Evolutionary conservation across 2,888 invertebrate genomes (phyloP).

Genomic region (Schizotus pectinicornis): DNA sequence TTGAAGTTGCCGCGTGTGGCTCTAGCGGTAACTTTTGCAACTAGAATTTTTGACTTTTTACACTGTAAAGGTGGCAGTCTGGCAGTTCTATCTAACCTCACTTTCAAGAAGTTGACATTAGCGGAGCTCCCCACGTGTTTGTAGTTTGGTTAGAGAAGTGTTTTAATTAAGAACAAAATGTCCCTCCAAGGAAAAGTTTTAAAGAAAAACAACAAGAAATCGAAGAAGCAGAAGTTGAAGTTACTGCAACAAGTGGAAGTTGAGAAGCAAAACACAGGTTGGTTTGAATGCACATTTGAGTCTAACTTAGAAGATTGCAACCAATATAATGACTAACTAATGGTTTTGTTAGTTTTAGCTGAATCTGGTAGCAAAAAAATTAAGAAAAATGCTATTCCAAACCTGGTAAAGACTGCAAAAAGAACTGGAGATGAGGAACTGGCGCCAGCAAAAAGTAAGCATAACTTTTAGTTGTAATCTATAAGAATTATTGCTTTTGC

Average conservation of each 20-base stretch:
- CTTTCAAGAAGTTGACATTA: too few relatives aligned
- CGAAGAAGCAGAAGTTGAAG: slow-evolving; percentile 73
- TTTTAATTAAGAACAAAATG: slow-evolving; percentile 55
- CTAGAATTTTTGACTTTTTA: too few relatives aligned
- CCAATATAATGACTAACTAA: neutral
- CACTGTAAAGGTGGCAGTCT: too few relatives aligned
- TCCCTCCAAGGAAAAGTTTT: slow-evolving; percentile 74
- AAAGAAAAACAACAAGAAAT: slow-evolving; percentile 78
- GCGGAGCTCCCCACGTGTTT: slow-evolving; percentile 19
- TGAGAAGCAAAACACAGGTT: slow-evolving; percentile 49
- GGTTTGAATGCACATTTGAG: slow-evolving; percentile 5
- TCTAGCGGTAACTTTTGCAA: too few relatives aligned
- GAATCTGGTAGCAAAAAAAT: slow-evolving; percentile 6
- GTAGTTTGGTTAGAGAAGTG: neutral
- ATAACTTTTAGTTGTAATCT: neutral
- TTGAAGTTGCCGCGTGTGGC: too few relatives aligned
- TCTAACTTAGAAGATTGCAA: neutral
- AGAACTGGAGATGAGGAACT: slow-evolving; percentile 41
- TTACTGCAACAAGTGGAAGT: slow-evolving; percentile 65
- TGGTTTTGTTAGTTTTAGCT: slow-evolving; percentile 7
- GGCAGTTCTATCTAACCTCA: too few relatives aligned
- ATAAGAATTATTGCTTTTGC: slow-evolving; percentile 15
- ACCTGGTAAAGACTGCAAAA: slow-evolving; percentile 41
- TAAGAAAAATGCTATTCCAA: slow-evolving; percentile 26
- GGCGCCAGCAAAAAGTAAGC: slow-evolving; percentile 35